phyloP scores from a whole-genome alignment of 2,888 invertebrate species.

The Ecliptopera silaceata region DNA sequence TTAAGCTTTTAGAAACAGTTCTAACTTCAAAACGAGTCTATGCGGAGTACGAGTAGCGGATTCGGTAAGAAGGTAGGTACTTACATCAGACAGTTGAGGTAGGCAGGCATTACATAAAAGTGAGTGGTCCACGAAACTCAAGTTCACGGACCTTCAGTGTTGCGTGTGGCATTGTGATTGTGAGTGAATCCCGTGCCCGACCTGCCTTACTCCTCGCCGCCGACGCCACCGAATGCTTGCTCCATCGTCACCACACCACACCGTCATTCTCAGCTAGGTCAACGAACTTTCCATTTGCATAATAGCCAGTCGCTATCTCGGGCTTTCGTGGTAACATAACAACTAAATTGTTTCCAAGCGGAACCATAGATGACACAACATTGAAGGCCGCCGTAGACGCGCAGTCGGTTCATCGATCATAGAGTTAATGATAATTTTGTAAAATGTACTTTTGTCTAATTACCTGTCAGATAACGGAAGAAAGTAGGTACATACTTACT shows the following conservation, averaged over 20 bases:
- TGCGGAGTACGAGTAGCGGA: background rate
- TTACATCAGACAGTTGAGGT: constrained; percentile 8
- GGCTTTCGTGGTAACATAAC: constrained; percentile 4
- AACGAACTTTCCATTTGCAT: constrained; percentile 42
- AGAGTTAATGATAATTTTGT: no score
- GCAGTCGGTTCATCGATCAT: no score
- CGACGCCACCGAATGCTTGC: constrained; percentile 32
- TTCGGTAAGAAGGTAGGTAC: background rate
- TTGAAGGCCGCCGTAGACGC: no score
- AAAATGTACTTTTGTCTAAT: no score
- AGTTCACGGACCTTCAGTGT: constrained; percentile 31
- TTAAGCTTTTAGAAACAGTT: no score
- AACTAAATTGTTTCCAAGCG: background rate
- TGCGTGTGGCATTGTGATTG: constrained; percentile 44
- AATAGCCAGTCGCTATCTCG: constrained; percentile 39
- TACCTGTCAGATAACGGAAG: no score
- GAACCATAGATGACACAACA: no score
- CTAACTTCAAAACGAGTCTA: no score
- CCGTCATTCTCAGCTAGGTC: constrained; percentile 35
- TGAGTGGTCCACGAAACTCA: constrained; percentile 24
- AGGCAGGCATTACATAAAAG: constrained; percentile 23
- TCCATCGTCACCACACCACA: constrained; percentile 38
- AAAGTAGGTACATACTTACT: no score
- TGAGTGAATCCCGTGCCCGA: constrained; percentile 48
- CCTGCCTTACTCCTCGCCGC: constrained; percentile 52